These are phyloP conservation scores for Acrossocheilus fasciatus DNA, from an alignment of 2,797 vertebrate genomes.

Conservation along the genomic window DNA sequence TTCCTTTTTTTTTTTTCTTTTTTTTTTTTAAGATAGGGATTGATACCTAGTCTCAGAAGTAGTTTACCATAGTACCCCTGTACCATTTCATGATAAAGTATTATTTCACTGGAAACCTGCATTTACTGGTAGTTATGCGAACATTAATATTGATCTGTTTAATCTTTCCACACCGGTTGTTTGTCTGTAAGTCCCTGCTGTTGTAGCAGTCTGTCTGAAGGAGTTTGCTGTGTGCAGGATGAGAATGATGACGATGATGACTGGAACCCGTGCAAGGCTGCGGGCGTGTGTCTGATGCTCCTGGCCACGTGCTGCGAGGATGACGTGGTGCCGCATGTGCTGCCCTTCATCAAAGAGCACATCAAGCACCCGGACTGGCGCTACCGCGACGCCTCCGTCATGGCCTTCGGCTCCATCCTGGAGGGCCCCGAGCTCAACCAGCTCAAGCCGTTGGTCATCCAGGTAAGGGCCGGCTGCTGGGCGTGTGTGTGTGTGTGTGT, in stretches of 20 bases:
- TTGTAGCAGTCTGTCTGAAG: not conserved
- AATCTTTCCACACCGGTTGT: not conserved
- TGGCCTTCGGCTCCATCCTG: conserved; percentile 97
- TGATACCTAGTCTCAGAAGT: no score
- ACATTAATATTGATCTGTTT: not conserved
- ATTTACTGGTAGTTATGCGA: no score
- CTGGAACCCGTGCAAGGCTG: conserved; percentile 98
- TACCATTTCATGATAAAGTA: no score
- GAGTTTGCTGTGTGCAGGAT: conserved; percentile 77
- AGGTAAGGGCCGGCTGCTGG: conserved; percentile 69
- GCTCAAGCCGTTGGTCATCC: conserved; percentile 93
- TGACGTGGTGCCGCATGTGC: conserved; percentile 94
- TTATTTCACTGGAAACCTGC: no score
- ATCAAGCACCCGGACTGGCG: conserved; percentile 95
- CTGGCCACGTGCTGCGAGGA: conserved; percentile 97
- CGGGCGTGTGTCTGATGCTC: conserved; percentile 97
- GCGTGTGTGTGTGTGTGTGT: not conserved
- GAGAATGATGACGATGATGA: conserved; percentile 97
- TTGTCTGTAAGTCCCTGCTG: not conserved
- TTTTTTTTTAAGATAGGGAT: no score
- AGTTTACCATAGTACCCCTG: no score
- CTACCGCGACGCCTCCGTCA: conserved; percentile 94
- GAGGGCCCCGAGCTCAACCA: conserved; percentile 97
- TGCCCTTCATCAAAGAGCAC: conserved; percentile 98
- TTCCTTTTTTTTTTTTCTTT: no score